These are phyloP conservation scores for Dinoponera quadriceps DNA, from an alignment of 1,140 invertebrate species.

Conservation along the genomic window DNA sequence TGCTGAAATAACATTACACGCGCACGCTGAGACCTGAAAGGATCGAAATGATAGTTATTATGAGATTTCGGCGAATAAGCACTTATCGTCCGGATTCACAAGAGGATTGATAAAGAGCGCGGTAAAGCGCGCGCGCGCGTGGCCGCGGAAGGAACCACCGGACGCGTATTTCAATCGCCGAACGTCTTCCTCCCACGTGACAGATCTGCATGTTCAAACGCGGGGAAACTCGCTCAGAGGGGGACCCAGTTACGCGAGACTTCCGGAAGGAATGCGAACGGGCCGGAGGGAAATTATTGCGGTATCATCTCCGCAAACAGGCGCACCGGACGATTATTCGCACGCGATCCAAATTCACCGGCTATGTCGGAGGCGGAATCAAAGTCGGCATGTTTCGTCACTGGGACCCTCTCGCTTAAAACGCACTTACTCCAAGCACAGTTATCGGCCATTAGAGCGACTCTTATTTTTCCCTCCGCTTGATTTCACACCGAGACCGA, in stretches of 20 bases:
- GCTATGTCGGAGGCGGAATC: neutral
- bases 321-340: constrained; percentile 25
- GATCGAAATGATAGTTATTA: constrained; percentile 39
- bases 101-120: constrained; percentile 6
- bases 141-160: neutral
- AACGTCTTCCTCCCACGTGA: neutral
- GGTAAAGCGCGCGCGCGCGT: too few relatives aligned
- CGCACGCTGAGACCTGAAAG: neutral
- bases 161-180: neutral
- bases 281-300: constrained; percentile 28
- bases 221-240: neutral
- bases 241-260: constrained; percentile 20
- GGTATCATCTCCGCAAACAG: constrained; percentile 17
- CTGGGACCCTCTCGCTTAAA: constrained; percentile 14
- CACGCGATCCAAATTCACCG: constrained; percentile 27
- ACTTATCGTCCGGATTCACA: neutral
- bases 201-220: neutral
- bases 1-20: constrained; percentile 44
- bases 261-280: neutral
- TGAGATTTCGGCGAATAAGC: neutral
- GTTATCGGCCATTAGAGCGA: neutral
- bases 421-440: constrained; percentile 10
- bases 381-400: constrained; percentile 16
- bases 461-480: constrained; percentile 1
- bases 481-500: neutral